phyloP scores from a whole-genome alignment of 2,888 invertebrate species.

The Ormia ochracea region DNA sequence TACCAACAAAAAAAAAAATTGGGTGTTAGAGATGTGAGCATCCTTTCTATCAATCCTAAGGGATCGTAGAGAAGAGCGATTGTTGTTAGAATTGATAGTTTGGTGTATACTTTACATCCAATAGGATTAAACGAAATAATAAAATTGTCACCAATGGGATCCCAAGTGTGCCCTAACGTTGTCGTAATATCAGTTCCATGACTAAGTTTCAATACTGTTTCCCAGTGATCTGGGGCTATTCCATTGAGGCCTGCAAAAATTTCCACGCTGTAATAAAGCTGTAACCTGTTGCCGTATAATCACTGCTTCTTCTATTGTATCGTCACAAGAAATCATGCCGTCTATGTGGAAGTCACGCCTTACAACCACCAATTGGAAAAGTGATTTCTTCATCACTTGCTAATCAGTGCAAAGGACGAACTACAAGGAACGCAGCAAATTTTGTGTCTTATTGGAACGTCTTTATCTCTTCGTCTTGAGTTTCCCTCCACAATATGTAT shows the following conservation, averaged over 20 bases:
- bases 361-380: no score
- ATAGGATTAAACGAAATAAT: no score
- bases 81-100: neutral
- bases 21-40: neutral
- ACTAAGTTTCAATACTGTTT: no score
- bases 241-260: constrained; percentile 8
- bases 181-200: constrained; percentile 14
- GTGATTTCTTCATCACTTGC: no score
- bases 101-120: neutral
- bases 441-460: no score
- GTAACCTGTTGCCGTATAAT: no score
- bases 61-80: constrained; percentile 5
- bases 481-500: no score
- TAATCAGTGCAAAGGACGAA: no score
- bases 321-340: no score
- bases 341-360: constrained; percentile 32
- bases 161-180: constrained; percentile 12
- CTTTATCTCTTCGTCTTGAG: no score
- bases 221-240: neutral
- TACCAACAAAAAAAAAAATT: neutral
- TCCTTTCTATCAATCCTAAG: neutral
- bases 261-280: neutral
- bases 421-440: no score
- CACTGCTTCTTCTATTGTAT: no score
- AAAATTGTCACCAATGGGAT: neutral